Percentiles rank a stretch among this genome's conserved stretches.
Evolutionary conservation across 2,797 vertebrate species (phyloP).

Genomic region (Streptopelia turtur): DNA sequence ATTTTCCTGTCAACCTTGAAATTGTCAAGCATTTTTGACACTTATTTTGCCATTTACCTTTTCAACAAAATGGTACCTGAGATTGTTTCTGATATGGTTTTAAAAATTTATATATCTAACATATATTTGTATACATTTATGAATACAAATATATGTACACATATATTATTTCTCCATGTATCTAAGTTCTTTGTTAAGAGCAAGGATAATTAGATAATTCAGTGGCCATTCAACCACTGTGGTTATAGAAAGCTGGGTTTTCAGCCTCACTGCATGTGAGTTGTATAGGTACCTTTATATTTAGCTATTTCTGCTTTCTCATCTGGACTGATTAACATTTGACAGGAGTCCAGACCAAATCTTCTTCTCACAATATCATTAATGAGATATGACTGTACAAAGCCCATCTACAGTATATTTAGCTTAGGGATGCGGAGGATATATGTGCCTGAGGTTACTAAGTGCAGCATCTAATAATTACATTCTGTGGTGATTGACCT

Average conservation of each 20-base stretch:
- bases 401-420: not conserved
- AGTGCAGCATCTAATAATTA: constrained; percentile 2
- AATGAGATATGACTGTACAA: not conserved
- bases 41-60: not conserved
- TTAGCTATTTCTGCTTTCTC: not conserved
- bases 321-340: not conserved
- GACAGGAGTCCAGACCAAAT: not conserved
- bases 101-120: not conserved
- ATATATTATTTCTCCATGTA: not conserved
- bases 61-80: not conserved
- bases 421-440: not conserved
- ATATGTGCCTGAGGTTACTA: not conserved
- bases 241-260: not conserved
- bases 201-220: not conserved
- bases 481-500: not conserved
- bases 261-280: not conserved
- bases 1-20: not conserved
- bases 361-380: not conserved
- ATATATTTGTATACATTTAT: not conserved
- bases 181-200: not conserved
- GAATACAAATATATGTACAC: not conserved
- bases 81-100: not conserved
- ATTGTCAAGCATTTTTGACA: not conserved
- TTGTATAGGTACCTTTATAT: not conserved
- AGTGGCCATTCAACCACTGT: not conserved